Evolutionary conservation across 2,888 invertebrate genomes (phyloP), one percentile per base, ranked within the genome.

Genomic region (Cheilosia vulpina): DNA sequence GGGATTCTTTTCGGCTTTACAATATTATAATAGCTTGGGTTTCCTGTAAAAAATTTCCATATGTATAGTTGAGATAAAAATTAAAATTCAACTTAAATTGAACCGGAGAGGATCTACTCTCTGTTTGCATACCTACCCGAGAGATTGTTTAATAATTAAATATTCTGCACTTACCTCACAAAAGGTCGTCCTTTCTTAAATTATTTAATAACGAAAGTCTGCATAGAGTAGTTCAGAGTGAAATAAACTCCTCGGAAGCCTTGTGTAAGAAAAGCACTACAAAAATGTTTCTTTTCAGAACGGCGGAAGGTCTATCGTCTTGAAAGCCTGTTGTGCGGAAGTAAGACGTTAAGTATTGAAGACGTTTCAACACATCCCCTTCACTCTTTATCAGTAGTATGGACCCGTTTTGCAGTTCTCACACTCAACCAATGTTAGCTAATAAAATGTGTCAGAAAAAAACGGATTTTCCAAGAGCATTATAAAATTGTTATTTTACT

Each of bases 51-150:
- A 34, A 31, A 4, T 21, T 24, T 52, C 58, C 66, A 60, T 66
- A 76, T 66, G 58, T 43, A 77, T 77, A 69, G 69, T 69, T 53
- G 69, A 69, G 53, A 69, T 27, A 45, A 77, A 77, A 69, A 68
- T 47, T 43, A 38, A 77, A 69, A 69, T 50, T 60, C 57, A 52
- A 58, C 58, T 76, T 58, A n/a, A 15, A 17, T n/a, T 31, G 34
- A 66, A 41, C 41, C 19, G 43, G n/a, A 15, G 17, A 15, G 19
- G 1, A 13, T n/a, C 4, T 11, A 38, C 24, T 41, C 17, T 57
- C 31, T 21, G 4, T 27, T 71, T 38, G 27, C 13, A 15, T 21
- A 5, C 47, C 38, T 24, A 34, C 1, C 4, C n/a, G 19, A 3
- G 47, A 27, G 55, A 21, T 45, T 15, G 15, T 63, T 73, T 47